Base-by-base conservation (phyloP, 2,888 invertebrate species). In the Ichneumoninae sp. region DNA sequence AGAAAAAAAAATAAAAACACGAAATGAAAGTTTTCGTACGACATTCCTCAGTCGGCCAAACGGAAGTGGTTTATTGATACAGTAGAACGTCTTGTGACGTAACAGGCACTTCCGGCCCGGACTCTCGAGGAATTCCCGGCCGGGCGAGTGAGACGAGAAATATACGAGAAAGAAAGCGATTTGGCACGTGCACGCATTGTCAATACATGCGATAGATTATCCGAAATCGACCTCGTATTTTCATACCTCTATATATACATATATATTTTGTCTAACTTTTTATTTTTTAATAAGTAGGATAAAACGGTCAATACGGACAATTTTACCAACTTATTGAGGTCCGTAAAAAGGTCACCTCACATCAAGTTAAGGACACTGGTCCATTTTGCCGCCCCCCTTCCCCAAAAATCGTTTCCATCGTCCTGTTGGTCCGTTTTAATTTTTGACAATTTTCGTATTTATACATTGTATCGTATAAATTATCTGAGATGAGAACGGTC, bases 1-100 rank as follows among this genome's bases (percentile, higher is more conserved):
- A 40, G 19, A n/a, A 22, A 40, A 72, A 30, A 33, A 33, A 62
- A 13, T n/a, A 52, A 69, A 62, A 62, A 4, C 33, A 33, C 6
- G 6, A 33, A 30, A 33, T 52, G 4, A 30, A 26, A 16, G 22
- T 13, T 60, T 60, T 30, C 26, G 26, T 13, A 16, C 16, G 44
- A 40, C 26, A 26, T 83, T 65, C 62, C 47, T 33, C 44, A 62
- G 36, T 76, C 77, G 52, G 33, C 60, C 60, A 72, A 69, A 52
- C 72, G 83, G 83, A 84, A 80, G 83, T 70, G 74, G 81, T 81
- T 81, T 75, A 75, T 84, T 75, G 77, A 84, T 81, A 78, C 81
- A 75, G 57, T 69, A 62, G 74, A 84, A 74, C 81, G 80, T 84
- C 65, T 78, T 75, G 74, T 78, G 80, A 84, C 84, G 84, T 75